Conservation (phyloP, 2,113 vertebrate species). For the cattle (Bos taurus) region DNA sequence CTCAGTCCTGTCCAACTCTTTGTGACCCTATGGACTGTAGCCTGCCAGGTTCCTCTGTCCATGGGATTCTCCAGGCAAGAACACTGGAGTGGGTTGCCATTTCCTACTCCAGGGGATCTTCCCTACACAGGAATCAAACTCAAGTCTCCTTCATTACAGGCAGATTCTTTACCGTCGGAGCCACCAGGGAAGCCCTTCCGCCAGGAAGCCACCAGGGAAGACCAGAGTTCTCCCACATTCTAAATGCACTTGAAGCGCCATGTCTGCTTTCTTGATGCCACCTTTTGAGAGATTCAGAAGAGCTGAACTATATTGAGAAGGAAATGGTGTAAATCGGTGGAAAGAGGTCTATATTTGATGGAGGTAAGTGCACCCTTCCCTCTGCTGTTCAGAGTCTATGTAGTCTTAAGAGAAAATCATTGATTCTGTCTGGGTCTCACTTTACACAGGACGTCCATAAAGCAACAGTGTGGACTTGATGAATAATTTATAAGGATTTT, state of each 20-base stretch:
- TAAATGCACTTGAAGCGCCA: neutral
- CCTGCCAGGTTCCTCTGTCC: neutral
- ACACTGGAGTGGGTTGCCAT: neutral
- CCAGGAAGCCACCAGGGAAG: neutral
- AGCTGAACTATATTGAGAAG: neutral
- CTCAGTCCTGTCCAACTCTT: neutral
- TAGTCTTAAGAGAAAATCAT: neutral
- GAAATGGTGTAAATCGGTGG: neutral
- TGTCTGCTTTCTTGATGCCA: neutral
- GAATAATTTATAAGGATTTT: conserved; percentile 48
- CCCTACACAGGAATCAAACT: neutral
- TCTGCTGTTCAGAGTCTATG: neutral
- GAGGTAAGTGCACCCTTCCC: neutral
- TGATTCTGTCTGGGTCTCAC: neutral
- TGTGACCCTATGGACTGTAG: neutral
- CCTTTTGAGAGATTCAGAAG: neutral
- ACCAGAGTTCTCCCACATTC: neutral
- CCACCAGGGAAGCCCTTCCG: neutral
- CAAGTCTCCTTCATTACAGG: neutral
- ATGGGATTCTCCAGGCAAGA: neutral
- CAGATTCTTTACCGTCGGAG: neutral
- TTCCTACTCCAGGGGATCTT: neutral
- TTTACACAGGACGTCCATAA: neutral
- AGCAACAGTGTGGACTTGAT: neutral
- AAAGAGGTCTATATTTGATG: neutral